A percentile compares a stretch with the other conserved stretches of the same genome.
Conservation (phyloP, 53 echinoderm and acorn worm species). For the Hippasteria phrygiana region DNA sequence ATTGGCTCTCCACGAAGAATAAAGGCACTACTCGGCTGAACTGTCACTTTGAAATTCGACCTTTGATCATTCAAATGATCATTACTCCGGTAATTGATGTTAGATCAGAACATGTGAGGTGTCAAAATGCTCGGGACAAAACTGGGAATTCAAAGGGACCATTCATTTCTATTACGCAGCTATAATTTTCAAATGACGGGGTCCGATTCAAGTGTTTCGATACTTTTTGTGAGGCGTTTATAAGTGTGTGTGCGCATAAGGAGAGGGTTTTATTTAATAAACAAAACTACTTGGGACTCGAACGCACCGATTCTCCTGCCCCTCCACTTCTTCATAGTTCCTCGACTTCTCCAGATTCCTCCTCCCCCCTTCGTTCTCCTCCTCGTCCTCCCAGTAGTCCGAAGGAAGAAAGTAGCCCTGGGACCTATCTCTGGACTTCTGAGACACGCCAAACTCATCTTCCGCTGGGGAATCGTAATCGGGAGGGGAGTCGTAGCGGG, state of each 20-base stretch:
- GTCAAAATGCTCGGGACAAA: too few species aligned
- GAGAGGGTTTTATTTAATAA: not conserved
- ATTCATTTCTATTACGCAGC: too few species aligned
- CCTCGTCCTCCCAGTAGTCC: slow-evolving; percentile 58
- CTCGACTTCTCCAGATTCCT: not conserved
- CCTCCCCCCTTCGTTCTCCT: slow-evolving; percentile 6
- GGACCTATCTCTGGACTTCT: slow-evolving; percentile 1
- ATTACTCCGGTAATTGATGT: too few species aligned
- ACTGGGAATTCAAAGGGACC: too few species aligned
- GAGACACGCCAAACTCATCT: slow-evolving; percentile 42
- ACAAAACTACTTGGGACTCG: not conserved
- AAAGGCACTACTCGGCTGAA: too few species aligned
- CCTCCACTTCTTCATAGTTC: not conserved
- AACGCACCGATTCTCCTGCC: slow-evolving; percentile 10
- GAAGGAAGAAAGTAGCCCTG: slow-evolving; percentile 57
- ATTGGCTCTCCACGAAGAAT: too few species aligned
- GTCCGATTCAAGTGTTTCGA: too few species aligned
- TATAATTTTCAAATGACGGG: too few species aligned
- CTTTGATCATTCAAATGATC: too few species aligned
- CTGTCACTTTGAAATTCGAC: too few species aligned
- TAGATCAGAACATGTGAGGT: too few species aligned
- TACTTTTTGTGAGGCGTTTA: too few species aligned
- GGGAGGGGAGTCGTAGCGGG: slow-evolving; percentile 28
- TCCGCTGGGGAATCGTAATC: slow-evolving; percentile 51
- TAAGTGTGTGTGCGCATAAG: not conserved